Base-by-base conservation (phyloP, 2,113 vertebrate genomes). In the Petroica traversi region DNA sequence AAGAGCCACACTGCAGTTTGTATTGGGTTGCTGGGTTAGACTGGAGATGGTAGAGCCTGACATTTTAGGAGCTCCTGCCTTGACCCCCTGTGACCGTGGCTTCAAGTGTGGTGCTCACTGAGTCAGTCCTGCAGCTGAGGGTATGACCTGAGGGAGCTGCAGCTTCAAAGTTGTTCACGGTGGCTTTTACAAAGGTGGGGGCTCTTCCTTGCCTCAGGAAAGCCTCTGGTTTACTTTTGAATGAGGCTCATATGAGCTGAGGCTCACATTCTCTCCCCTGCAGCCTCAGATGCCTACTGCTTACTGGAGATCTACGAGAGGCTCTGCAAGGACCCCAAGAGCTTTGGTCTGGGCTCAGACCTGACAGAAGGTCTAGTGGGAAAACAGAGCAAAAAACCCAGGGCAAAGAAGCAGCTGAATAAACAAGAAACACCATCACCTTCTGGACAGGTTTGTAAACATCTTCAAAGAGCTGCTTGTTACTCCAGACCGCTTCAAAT, bases 241-340 rank as follows among this genome's bases (percentile, higher is more conserved):
- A 72, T 67, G 23, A 81, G 36, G 7, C 31, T 58, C 8, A 49
- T 9, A 5, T 22, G 13, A 73, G 14, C 62, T 87, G 23, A 71
- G 54, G 24, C 33, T 63, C 22, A 10, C 52, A 4, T 81, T 76
- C 26, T 66, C 20, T 77, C 26, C 3, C 51, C 69, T 85, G 29
- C 77, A 97, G 97, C 97, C 22, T 90, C 94, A 6, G 98, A 99
- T 61, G 98, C 98, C 0, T 99, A 98, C 96, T 99, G 99, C 95
- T 98, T 99, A 95, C 95, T 99, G 94, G 98, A 99, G 40, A 96
- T 99, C 64, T 98, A 98, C 12, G 91, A 96, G n/a, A 95, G 89
- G 7, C 97, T 99, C 75, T 94, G 95, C 34, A 69, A 94, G 43
- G 97, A 99, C 55, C 98, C 98, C 0, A 57, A 87, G 7, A 63